Conservation (phyloP, 1,140 invertebrate genomes). For the Proctacanthus coquilletti region DNA sequence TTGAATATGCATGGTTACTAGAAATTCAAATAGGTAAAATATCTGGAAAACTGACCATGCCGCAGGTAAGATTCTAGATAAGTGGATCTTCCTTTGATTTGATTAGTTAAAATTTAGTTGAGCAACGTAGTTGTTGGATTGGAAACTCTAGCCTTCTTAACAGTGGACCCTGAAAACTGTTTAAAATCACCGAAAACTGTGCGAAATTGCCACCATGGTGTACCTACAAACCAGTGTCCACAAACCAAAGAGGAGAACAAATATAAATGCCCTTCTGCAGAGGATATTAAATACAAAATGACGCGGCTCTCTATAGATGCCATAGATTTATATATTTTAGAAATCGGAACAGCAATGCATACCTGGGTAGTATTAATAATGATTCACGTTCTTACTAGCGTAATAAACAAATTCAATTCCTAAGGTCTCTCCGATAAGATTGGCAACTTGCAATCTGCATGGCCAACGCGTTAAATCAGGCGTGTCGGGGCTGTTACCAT, state of each 20-base stretch:
- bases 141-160: slow-evolving; percentile 76
- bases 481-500: slow-evolving; percentile 72
- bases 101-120: no score
- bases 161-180: slow-evolving; percentile 78
- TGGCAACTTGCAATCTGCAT: slow-evolving; percentile 88
- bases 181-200: slow-evolving; percentile 60
- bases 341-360: slow-evolving; percentile 73
- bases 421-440: slow-evolving; percentile 64
- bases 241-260: slow-evolving; percentile 53
- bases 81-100: no score
- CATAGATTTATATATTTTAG: slow-evolving; percentile 80
- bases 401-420: slow-evolving; percentile 6
- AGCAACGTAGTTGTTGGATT: slow-evolving; percentile 74
- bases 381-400: not conserved
- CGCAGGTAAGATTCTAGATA: no score
- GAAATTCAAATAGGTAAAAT: slow-evolving; percentile 71
- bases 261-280: slow-evolving; percentile 66
- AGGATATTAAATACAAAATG: slow-evolving; percentile 92
- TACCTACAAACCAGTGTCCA: slow-evolving; percentile 57
- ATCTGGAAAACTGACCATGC: slow-evolving; percentile 60
- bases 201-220: slow-evolving; percentile 72
- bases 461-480: slow-evolving; percentile 79
- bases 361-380: slow-evolving; percentile 46
- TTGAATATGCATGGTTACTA: slow-evolving; percentile 92
- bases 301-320: slow-evolving; percentile 80